Conservation (phyloP, 1,140 invertebrate genomes). For the Bombus confusus region DNA sequence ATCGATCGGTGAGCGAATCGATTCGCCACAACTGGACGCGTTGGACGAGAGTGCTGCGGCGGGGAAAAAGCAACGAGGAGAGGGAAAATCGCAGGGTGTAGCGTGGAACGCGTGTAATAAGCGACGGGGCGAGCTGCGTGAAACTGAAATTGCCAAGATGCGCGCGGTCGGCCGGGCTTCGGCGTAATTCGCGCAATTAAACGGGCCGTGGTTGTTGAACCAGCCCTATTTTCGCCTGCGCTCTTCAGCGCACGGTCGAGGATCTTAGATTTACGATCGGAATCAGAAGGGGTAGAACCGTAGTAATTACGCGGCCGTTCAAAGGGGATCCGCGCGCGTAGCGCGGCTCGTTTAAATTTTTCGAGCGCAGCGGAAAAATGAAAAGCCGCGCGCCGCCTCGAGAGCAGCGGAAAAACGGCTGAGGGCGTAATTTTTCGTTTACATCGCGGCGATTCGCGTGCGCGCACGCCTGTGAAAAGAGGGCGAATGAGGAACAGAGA, state of each 20-base stretch:
- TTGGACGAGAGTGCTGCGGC: no score
- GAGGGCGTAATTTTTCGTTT: slow-evolving; percentile 66
- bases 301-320: slow-evolving; percentile 48
- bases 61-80: background rate
- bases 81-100: background rate
- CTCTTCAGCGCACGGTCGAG: background rate
- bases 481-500: background rate
- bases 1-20: no score
- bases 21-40: no score
- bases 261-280: slow-evolving; percentile 49
- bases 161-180: background rate
- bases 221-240: background rate
- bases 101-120: slow-evolving; percentile 25
- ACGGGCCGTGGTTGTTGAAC: slow-evolving; percentile 13
- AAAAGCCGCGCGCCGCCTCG: slow-evolving; percentile 23
- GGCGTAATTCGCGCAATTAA: slow-evolving; percentile 48
- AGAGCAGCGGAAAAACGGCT: slow-evolving; percentile 38
- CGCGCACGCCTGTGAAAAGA: slow-evolving; percentile 6
- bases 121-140: background rate
- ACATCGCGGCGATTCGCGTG: slow-evolving; percentile 28
- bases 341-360: slow-evolving; percentile 56
- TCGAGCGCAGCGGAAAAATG: slow-evolving; percentile 33
- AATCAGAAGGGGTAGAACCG: slow-evolving; percentile 16
- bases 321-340: slow-evolving; percentile 22
- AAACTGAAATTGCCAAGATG: background rate